Evolutionary conservation across 2,888 invertebrate species (phyloP).

Genomic region (Melipona bicolor): DNA sequence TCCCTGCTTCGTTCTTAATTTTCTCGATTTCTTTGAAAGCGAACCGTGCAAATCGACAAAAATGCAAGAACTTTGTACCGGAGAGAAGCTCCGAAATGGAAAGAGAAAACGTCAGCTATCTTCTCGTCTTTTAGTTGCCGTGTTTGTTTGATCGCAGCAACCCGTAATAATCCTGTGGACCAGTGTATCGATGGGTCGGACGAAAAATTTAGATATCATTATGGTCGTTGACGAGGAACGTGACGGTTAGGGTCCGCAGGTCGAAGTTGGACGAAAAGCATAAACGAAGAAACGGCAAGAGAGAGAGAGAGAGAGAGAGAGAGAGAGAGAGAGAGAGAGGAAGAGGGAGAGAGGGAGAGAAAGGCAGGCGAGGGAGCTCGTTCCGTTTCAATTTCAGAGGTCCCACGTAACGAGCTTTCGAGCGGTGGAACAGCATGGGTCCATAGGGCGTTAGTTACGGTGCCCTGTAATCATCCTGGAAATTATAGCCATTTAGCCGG

Average conservation of each 20-base stretch:
- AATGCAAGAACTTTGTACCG: slow-evolving; percentile 11
- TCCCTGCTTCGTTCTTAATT: slow-evolving; percentile 27
- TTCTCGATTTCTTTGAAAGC: slow-evolving; percentile 2
- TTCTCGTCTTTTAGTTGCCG: slow-evolving; percentile 52
- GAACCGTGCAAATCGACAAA: slow-evolving; percentile 11
- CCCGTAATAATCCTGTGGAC: slow-evolving; percentile 66
- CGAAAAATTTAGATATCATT: slow-evolving; percentile 75
- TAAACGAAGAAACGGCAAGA: neutral
- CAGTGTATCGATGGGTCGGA: slow-evolving; percentile 62
- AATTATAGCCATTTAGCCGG: slow-evolving; percentile 83
- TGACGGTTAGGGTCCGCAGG: slow-evolving; percentile 5
- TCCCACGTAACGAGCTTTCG: slow-evolving; percentile 73
- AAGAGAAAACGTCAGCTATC: slow-evolving; percentile 47
- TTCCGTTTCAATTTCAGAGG: slow-evolving; percentile 78
- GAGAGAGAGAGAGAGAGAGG: slow-evolving; percentile 18
- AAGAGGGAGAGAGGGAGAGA: slow-evolving; percentile 6
- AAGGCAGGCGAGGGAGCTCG: slow-evolving; percentile 48
- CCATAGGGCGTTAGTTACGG: slow-evolving; percentile 75
- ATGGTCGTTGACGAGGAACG: slow-evolving; percentile 17
- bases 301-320: neutral
- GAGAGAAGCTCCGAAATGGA: neutral
- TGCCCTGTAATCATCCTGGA: slow-evolving; percentile 82
- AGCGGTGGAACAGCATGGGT: slow-evolving; percentile 45
- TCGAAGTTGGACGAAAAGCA: neutral
- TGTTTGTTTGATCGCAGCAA: slow-evolving; percentile 75